Evolutionary conservation across 2,888 invertebrate species (phyloP).

Genomic region (Strigamia transsilvanica): DNA sequence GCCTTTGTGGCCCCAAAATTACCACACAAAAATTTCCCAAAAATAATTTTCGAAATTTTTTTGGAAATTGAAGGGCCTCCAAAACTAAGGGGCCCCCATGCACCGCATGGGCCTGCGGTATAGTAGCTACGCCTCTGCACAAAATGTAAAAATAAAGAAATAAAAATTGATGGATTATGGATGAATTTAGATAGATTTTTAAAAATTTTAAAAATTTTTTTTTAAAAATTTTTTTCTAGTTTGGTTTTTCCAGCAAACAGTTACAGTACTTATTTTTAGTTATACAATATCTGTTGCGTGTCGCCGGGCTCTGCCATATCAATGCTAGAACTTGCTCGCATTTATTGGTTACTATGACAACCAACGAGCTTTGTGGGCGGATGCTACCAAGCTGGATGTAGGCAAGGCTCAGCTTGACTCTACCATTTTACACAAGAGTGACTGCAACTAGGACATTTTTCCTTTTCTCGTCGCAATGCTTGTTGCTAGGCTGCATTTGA

Average conservation of each 20-base stretch:
- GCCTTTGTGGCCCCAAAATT: too few species aligned
- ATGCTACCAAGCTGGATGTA: conserved; percentile 40
- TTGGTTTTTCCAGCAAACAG: too few species aligned
- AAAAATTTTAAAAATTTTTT: too few species aligned
- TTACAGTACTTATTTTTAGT: not conserved
- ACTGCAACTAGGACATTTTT: conserved; percentile 30
- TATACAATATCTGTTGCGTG: conserved; percentile 32
- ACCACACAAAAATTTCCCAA: too few species aligned
- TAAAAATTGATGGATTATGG: too few species aligned
- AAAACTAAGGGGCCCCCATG: too few species aligned
- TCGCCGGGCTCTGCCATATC: not conserved
- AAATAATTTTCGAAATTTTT: too few species aligned
- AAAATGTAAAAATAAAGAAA: not conserved
- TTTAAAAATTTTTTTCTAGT: too few species aligned
- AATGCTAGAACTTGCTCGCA: conserved; percentile 1
- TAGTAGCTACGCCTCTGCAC: too few species aligned
- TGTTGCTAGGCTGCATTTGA: conserved; percentile 4
- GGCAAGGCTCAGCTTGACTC: conserved; percentile 29
- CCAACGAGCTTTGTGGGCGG: conserved; percentile 44
- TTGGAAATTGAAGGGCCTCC: too few species aligned
- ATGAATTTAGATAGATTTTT: too few species aligned
- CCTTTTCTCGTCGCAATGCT: not conserved
- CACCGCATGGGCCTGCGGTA: too few species aligned
- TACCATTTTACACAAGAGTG: conserved; percentile 33
- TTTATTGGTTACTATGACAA: conserved; percentile 40